Base-by-base conservation (phyloP, 1,140 invertebrate species). In the Nasonia giraulti region DNA sequence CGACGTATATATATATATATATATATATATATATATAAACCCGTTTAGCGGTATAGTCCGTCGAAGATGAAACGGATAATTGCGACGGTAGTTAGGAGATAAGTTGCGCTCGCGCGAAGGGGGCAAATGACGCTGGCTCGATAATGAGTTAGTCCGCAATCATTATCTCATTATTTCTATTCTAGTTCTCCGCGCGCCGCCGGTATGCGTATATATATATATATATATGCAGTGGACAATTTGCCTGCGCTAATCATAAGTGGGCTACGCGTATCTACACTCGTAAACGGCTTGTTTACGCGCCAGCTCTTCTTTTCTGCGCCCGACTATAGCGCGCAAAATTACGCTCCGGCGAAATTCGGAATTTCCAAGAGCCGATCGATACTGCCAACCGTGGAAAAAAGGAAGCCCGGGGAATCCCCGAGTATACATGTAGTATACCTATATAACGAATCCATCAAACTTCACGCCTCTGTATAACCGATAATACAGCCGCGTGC, bases 21-120 rank as follows among this genome's bases (percentile, higher is more conserved):
- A 71, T 71, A 27, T 71, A 71, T 71, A 71, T 71, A 12, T 27
- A 71, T 71, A 71, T 71, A 71, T 71, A 33, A 62, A 62, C 55
- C 17, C 55, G 55, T n/a, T 62, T n/a, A 50, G 12, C 8, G 8
- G 50, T 7, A 17, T 40, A 62, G 47, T 62, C 14, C 55, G 55
- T 6, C 20, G 6, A 62, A 62, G 20, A 62, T n/a, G 55, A 62
- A 20, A 17, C 6, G 0, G 55, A 20, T 62, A 62, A 62, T 62
- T n/a, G 10, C 10, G 55, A 62, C 20, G 55, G 55, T 62, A 62
- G 55, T 62, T 62, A 62, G 20, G 55, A n/a, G 55, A 62, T 62
- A 62, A 62, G 55, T 62, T 17, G 17, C 0, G 47, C 4, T 12
- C 11, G 47, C 47, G 12, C 14, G 2, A 5, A 62, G 20, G n/a